Conservation (phyloP, 2,888 invertebrate species). For the Stenchaetothrips biformis region DNA sequence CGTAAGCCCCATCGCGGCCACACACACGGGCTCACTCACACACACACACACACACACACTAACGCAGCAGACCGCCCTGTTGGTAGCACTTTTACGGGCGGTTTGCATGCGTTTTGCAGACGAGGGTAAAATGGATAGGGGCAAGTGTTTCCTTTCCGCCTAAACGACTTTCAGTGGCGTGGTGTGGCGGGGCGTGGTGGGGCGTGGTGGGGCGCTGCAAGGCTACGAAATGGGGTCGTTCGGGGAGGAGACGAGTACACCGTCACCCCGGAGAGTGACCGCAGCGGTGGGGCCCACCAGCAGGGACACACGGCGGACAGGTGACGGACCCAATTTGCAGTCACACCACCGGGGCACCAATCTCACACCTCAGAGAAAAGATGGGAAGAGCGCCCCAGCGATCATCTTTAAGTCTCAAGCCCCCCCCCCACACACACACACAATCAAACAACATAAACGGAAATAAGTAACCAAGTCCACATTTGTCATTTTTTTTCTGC, state of each 20-base stretch:
- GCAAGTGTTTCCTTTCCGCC: background rate
- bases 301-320: background rate
- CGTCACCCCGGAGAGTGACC: background rate
- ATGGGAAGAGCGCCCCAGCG: too few species aligned
- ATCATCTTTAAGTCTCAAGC: too few species aligned
- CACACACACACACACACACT: too few species aligned
- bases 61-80: too few species aligned
- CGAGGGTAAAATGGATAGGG: constrained; percentile 19
- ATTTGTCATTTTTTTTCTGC: too few species aligned
- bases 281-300: background rate
- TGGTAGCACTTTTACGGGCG: background rate
- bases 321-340: background rate
- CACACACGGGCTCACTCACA: background rate
- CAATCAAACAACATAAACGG: too few species aligned
- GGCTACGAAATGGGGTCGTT: background rate
- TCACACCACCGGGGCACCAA: too few species aligned
- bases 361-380: too few species aligned
- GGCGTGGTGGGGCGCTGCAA: background rate
- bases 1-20: background rate
- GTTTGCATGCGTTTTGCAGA: background rate
- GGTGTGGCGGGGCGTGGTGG: background rate
- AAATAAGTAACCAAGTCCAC: too few species aligned
- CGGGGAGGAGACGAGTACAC: background rate
- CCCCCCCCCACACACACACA: too few species aligned
- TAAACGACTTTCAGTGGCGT: too few species aligned